Evolutionary conservation across 2,797 vertebrate genomes (phyloP).

Genomic region (Pachyuromys duprasi): DNA sequence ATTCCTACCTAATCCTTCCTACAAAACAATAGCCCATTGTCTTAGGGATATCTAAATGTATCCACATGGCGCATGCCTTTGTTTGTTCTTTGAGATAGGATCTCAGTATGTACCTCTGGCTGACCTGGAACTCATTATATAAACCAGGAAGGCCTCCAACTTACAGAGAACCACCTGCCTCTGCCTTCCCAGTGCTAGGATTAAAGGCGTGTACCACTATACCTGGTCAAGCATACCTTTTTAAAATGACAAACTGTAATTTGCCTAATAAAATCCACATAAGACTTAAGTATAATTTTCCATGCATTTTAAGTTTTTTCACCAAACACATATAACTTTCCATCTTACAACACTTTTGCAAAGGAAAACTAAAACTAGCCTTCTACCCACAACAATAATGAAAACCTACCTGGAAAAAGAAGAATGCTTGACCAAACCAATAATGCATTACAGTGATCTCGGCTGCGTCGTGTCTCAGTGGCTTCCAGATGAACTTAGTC

Average conservation of each 20-base stretch:
- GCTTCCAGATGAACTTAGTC: constrained; percentile 94
- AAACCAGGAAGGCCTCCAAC: neutral
- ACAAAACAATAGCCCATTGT: neutral
- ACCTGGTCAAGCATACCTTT: neutral
- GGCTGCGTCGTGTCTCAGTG: constrained; percentile 91
- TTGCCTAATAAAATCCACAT: neutral
- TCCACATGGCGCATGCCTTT: neutral
- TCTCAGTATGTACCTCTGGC: neutral
- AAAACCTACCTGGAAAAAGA: constrained; percentile 91
- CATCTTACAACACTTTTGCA: neutral
- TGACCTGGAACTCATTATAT: neutral
- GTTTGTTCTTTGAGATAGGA: neutral
- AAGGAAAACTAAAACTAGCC: neutral
- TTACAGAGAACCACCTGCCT: neutral
- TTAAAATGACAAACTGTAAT: neutral
- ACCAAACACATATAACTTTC: neutral
- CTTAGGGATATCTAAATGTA: neutral
- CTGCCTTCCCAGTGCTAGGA: neutral
- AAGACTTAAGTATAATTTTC: neutral
- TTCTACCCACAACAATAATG: neutral
- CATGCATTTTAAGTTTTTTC: neutral
- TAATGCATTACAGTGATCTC: constrained; percentile 97
- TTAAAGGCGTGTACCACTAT: neutral
- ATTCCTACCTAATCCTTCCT: neutral
- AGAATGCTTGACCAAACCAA: constrained; percentile 99